Conservation (phyloP, 2,113 vertebrate species). For the Podarcis muralis region DNA sequence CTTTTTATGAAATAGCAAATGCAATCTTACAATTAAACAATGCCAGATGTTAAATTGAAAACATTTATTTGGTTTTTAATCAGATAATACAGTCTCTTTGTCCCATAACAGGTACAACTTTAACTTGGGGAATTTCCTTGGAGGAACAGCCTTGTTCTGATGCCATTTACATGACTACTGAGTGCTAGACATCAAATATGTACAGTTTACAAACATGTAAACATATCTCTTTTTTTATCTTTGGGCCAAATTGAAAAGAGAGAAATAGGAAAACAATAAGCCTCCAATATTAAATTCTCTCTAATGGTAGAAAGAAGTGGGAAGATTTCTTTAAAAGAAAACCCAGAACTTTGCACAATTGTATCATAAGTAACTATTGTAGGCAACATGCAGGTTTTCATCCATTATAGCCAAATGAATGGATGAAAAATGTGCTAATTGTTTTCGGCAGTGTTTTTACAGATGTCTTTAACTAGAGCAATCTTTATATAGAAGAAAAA, state of each 20-base stretch:
- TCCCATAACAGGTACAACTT: conserved; percentile 10
- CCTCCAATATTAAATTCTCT: conserved; percentile 14
- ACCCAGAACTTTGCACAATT: conserved; percentile 23
- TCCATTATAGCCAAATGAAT: neutral
- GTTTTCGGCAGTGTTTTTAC: neutral
- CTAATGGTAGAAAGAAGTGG: conserved; percentile 1
- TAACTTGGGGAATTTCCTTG: neutral
- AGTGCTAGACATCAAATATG: conserved; percentile 31
- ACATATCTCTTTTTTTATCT: conserved; percentile 7
- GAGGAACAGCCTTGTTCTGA: conserved; percentile 46
- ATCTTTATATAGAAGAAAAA: conserved; percentile 6
- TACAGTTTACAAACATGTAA: neutral
- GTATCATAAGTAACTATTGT: neutral
- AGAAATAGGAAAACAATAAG: conserved; percentile 29
- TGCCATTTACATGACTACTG: conserved; percentile 14
- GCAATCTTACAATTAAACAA: conserved; percentile 22
- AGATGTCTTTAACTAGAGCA: neutral
- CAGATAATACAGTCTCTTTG: conserved; percentile 13
- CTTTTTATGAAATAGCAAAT: neutral
- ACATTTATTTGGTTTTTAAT: conserved; percentile 19
- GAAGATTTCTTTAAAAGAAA: neutral
- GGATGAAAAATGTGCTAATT: neutral
- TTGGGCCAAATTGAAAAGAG: neutral
- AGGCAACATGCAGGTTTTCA: neutral
- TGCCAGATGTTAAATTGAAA: conserved; percentile 39